Evolutionary conservation across 2,888 invertebrate genomes (phyloP).

Genomic region (Troilus luridus): DNA sequence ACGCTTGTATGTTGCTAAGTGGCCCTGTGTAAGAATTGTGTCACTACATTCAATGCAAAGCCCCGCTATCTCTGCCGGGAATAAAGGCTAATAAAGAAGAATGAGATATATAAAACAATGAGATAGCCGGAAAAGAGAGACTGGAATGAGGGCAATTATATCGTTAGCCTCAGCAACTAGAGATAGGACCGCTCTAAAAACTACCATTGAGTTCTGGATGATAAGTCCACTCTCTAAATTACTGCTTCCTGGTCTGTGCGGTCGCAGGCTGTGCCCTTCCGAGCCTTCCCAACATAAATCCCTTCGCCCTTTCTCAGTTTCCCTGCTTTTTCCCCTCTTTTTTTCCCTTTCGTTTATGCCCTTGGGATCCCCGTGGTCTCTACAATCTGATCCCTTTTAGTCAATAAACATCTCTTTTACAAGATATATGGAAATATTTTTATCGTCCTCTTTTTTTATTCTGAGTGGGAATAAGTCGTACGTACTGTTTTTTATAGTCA

Average conservation of each 20-base stretch:
- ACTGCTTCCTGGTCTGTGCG: conserved; percentile 19
- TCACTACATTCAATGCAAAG: conserved; percentile 19
- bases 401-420: conserved; percentile 27
- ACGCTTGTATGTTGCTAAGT: not conserved
- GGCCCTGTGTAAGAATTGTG: not conserved
- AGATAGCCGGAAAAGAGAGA: conserved; percentile 35
- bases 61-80: not conserved
- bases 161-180: not conserved
- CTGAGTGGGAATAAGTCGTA: not conserved
- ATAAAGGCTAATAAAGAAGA: conserved; percentile 27
- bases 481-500: not conserved
- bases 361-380: not conserved
- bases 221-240: not conserved
- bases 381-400: conserved; percentile 36
- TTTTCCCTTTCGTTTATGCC: conserved; percentile 9
- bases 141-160: conserved; percentile 22
- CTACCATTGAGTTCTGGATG: not conserved
- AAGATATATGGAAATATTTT: conserved; percentile 22
- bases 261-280: not conserved
- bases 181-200: conserved; percentile 38
- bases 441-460: not conserved
- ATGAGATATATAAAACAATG: conserved; percentile 44
- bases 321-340: too few relatives aligned
- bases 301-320: conserved; percentile 44
- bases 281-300: not conserved